Evolutionary conservation across 2,888 invertebrate genomes (phyloP), one percentile per base, ranked within the genome.

Genomic region (Nomada ferruginata): DNA sequence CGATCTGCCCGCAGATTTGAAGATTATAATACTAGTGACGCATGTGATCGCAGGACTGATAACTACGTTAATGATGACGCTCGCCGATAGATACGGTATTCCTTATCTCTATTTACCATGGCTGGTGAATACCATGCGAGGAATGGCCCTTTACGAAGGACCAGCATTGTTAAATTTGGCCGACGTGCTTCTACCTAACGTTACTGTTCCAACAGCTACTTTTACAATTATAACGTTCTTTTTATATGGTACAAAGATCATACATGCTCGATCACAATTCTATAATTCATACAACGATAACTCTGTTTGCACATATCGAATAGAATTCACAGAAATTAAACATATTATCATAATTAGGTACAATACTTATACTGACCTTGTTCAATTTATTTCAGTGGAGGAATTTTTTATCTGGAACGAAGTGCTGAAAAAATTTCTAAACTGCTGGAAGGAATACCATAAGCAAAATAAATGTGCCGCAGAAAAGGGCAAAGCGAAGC

Each of bases 91-190:
- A 36, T 89, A 89, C 47, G 73, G 72, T 11, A 77, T 87, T 20
- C 92, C 92, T 20, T 91, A 92, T 80, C 82, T 92, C 18, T 90
- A 91, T 69, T 52, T 91, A 18, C 92, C 92, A 9, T 92, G 92
- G 92, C 65, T 92, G 42, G 76, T 90, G 36, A 89, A 90, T 63
- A 91, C 92, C 26, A 81, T 91, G 47, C 85, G 83, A 78, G 92
- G 91, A 70, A 89, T 92, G 80, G 73, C 71, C 15, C 66, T 91
- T 57, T 85, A 79, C 73, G 91, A 92, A 82, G 91, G 88, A 53
- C 91, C 90, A 26, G 80, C 91, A 10, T 74, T 92, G 69, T 69
- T 90, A 1, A 82, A 71, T 23, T 79, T 91, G 44, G 83, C 86
- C 26, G 80, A 86, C 26, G 81, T 75, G 10, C 79, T 91, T 60